Percentiles rank a stretch among this genome's conserved stretches.
Evolutionary conservation across 2,888 invertebrate species (phyloP).

Genomic region (Stictocephala bisonia): DNA sequence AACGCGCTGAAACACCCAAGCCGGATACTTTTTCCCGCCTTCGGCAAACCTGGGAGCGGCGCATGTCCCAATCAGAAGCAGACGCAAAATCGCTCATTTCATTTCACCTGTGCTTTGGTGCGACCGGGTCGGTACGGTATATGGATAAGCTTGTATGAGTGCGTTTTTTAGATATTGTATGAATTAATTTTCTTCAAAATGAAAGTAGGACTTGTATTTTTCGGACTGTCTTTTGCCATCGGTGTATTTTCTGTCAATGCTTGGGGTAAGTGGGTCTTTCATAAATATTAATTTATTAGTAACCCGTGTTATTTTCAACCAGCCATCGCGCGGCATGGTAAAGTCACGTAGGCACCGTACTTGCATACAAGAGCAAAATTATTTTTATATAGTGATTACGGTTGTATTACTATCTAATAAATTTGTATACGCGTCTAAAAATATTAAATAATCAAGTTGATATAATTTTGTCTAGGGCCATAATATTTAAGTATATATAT

Average conservation of each 20-base stretch:
- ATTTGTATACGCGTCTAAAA: no score
- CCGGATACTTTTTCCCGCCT: background rate
- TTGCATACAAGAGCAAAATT: no score
- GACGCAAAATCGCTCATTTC: background rate
- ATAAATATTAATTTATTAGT: background rate
- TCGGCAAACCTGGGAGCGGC: conserved; percentile 29
- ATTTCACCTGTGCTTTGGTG: background rate
- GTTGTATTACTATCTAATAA: no score
- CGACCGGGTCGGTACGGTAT: background rate
- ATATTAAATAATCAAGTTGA: no score
- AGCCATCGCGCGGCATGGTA: conserved; percentile 67
- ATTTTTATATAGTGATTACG: no score
- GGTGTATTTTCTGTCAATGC: conserved; percentile 11
- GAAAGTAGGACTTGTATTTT: background rate
- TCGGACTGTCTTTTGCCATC: background rate
- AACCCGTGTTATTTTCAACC: conserved; percentile 39
- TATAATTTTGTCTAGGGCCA: no score
- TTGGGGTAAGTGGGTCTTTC: conserved; percentile 41
- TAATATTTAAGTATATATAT: no score
- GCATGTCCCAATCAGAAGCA: conserved; percentile 26
- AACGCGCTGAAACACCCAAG: background rate
- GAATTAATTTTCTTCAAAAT: conserved; percentile 13
- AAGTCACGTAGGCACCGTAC: conserved; percentile 70
- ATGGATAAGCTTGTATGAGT: conserved; percentile 7
- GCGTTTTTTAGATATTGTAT: conserved; percentile 15